Conservation (phyloP, 1,140 invertebrate species). For the Caerostris darwini region DNA sequence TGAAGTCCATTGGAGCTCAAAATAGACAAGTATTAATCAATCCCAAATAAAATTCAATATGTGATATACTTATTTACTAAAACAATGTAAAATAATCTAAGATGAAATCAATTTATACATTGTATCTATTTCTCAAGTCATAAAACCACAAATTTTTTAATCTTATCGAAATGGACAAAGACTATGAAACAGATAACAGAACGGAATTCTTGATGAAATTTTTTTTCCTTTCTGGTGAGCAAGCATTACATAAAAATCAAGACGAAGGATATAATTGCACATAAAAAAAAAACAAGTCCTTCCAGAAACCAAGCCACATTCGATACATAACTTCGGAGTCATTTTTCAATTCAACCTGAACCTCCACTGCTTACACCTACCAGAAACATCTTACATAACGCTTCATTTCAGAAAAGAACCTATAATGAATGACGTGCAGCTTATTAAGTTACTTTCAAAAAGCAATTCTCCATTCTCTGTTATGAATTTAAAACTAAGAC, state of each 20-base stretch:
- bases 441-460: neutral
- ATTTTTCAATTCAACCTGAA: neutral
- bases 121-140: too few relatives aligned
- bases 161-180: too few relatives aligned
- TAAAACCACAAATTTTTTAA: too few relatives aligned
- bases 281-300: neutral
- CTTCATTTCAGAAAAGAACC: neutral
- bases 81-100: too few relatives aligned
- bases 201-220: too few relatives aligned
- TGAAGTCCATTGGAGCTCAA: too few relatives aligned
- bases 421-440: neutral
- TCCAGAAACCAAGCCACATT: neutral
- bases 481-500: slow-evolving; percentile 1
- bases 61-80: too few relatives aligned
- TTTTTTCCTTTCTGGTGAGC: too few relatives aligned
- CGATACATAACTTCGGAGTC: neutral
- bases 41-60: too few relatives aligned
- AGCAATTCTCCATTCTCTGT: neutral
- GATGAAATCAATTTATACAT: too few relatives aligned
- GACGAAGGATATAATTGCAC: neutral
- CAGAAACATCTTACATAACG: neutral
- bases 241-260: neutral
- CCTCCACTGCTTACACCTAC: neutral
- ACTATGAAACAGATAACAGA: too few relatives aligned
- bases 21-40: too few relatives aligned